phyloP scores from a whole-genome alignment of 2,113 vertebrate genomes.

The Catharus minimus region DNA sequence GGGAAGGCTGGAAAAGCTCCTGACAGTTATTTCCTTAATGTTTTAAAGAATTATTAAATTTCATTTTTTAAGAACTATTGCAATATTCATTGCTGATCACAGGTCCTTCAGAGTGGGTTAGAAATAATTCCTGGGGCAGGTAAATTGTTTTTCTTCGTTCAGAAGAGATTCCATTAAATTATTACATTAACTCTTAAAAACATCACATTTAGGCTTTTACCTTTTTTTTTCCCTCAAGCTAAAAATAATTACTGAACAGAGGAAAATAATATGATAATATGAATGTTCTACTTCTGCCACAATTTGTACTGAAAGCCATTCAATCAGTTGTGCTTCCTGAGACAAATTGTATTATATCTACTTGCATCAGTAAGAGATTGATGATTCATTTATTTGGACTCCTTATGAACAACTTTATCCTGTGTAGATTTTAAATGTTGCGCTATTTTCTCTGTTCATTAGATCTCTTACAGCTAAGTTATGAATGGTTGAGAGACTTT shows the following conservation, averaged over 20 bases:
- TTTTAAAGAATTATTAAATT: background rate
- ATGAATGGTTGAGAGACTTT: background rate
- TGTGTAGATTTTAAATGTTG: background rate
- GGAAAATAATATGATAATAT: background rate
- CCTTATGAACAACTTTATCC: background rate
- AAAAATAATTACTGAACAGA: background rate
- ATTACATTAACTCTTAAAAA: background rate
- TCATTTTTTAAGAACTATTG: background rate
- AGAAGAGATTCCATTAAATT: background rate
- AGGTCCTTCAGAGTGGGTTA: background rate
- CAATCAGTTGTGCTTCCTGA: background rate
- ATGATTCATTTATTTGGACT: background rate
- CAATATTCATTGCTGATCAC: background rate
- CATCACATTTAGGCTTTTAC: fast-evolving
- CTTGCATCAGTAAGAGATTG: background rate
- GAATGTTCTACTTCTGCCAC: background rate
- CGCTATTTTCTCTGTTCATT: background rate
- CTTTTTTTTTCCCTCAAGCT: background rate
- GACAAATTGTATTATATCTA: background rate
- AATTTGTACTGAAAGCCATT: background rate
- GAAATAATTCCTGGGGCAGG: background rate
- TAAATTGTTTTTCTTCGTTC: background rate
- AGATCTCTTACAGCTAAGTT: background rate
- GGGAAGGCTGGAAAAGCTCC: background rate
- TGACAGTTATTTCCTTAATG: background rate